phyloP scores from a whole-genome alignment of 1,140 invertebrate genomes.

The Phymastichus coffea region DNA sequence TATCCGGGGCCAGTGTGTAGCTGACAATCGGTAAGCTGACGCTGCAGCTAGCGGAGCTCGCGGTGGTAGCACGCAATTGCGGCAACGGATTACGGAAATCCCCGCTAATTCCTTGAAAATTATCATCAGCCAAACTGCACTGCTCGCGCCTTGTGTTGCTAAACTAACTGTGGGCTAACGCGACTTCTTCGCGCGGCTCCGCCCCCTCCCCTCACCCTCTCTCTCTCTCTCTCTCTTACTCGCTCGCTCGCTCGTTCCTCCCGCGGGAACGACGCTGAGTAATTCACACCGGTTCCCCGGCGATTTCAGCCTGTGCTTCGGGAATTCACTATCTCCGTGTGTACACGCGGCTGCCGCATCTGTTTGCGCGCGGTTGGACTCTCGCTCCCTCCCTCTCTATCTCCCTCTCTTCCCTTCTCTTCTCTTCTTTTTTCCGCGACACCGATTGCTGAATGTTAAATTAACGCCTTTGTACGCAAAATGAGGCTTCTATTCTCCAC shows the following conservation, averaged over 20 bases:
- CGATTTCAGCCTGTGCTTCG: background rate
- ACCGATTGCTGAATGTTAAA: background rate
- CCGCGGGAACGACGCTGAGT: slow-evolving; percentile 1
- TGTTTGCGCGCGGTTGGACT: background rate
- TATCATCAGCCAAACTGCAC: background rate
- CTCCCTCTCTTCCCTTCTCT: slow-evolving; percentile 25
- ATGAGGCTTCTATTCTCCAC: too few relatives aligned
- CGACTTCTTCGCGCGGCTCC: background rate
- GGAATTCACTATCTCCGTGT: too few relatives aligned
- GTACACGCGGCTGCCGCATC: background rate
- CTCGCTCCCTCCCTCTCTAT: too few relatives aligned
- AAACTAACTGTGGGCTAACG: slow-evolving; percentile 5
- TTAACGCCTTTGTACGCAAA: too few relatives aligned
- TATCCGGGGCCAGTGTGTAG: too few relatives aligned
- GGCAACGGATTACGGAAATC: slow-evolving; percentile 10
- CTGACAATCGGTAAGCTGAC: too few relatives aligned
- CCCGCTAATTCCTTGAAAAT: slow-evolving; percentile 11
- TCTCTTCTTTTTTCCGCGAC: background rate
- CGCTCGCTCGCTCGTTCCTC: background rate
- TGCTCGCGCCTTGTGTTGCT: background rate
- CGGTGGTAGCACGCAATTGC: background rate
- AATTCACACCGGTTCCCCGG: slow-evolving; percentile 15
- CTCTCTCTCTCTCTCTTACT: background rate
- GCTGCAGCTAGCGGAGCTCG: too few relatives aligned
- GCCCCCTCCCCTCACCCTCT: background rate